Conservation (phyloP, 1,140 invertebrate genomes). For the Hylaeus anthracinus region DNA sequence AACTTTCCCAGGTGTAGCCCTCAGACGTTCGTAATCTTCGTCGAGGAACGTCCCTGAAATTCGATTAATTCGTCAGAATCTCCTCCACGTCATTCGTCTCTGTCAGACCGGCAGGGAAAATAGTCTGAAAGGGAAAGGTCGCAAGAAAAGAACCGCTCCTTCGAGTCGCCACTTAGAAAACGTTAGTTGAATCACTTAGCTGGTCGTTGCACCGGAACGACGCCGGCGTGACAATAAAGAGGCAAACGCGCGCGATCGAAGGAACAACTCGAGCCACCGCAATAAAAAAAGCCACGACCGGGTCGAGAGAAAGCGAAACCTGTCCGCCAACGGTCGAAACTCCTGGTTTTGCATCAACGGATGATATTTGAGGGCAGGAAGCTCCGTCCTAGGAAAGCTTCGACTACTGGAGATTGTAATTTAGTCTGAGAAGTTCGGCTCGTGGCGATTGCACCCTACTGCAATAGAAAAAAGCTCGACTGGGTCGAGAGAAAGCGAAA, state of each 20-base stretch:
- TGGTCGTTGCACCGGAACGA: conserved; percentile 61
- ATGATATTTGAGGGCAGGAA: neutral
- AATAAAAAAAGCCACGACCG: conserved; percentile 41
- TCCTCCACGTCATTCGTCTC: neutral
- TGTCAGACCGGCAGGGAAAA: conserved; percentile 21
- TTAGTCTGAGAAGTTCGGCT: too few relatives aligned
- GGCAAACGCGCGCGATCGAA: conserved; percentile 57
- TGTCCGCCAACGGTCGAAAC: conserved; percentile 12
- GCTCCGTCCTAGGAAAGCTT: too few relatives aligned
- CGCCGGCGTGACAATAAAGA: conserved; percentile 51
- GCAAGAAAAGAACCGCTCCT: conserved; percentile 31
- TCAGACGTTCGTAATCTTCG: too few relatives aligned
- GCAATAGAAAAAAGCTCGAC: conserved; percentile 42
- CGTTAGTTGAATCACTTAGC: conserved; percentile 52
- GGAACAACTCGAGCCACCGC: conserved; percentile 24
- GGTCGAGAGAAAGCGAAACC: conserved; percentile 58
- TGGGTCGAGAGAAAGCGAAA: conserved; percentile 59
- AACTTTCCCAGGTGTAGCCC: too few relatives aligned
- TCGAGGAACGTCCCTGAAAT: neutral
- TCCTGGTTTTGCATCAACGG: neutral
- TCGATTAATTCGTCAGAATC: conserved; percentile 17
- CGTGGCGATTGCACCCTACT: too few relatives aligned
- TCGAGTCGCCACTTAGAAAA: conserved; percentile 52
- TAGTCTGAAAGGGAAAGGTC: conserved; percentile 5
- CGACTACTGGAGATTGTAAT: neutral